Conservation (phyloP, 1,140 invertebrate species). For the Luehdorfia chinensis region DNA sequence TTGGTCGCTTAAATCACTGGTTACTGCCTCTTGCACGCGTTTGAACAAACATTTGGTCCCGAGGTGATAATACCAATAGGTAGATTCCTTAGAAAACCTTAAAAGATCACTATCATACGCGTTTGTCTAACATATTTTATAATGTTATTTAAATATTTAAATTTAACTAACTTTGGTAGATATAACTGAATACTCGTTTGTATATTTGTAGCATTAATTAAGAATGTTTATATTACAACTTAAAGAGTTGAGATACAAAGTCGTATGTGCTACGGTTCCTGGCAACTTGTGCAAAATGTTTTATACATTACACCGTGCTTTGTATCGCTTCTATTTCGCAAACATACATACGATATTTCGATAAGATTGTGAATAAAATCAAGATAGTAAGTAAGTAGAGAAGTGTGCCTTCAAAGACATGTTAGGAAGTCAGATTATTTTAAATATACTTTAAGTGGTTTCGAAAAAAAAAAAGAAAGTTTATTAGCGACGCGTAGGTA, state of each 20-base stretch:
- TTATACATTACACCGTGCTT: slow-evolving; percentile 15
- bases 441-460: too few species aligned
- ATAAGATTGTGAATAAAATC: slow-evolving; percentile 14
- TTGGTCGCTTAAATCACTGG: slow-evolving; percentile 59
- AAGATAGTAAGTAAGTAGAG: background rate
- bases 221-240: slow-evolving; percentile 3
- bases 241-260: slow-evolving; percentile 3
- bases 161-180: too few species aligned
- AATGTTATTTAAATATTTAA: too few species aligned
- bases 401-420: too few species aligned
- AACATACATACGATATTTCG: slow-evolving; percentile 2
- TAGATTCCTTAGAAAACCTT: too few species aligned
- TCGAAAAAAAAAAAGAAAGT: too few species aligned
- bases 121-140: too few species aligned
- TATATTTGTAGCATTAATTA: background rate
- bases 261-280: slow-evolving; percentile 10
- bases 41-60: slow-evolving; percentile 18
- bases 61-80: too few species aligned
- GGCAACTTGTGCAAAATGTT: slow-evolving; percentile 17
- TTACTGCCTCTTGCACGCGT: slow-evolving; percentile 42
- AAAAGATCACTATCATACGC: too few species aligned
- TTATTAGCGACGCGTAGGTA: too few species aligned
- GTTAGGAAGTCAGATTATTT: too few species aligned
- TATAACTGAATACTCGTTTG: too few species aligned
- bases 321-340: slow-evolving; percentile 11